Evolutionary conservation across 2,113 vertebrate species (phyloP).

Genomic region (Spilogale gracilis): DNA sequence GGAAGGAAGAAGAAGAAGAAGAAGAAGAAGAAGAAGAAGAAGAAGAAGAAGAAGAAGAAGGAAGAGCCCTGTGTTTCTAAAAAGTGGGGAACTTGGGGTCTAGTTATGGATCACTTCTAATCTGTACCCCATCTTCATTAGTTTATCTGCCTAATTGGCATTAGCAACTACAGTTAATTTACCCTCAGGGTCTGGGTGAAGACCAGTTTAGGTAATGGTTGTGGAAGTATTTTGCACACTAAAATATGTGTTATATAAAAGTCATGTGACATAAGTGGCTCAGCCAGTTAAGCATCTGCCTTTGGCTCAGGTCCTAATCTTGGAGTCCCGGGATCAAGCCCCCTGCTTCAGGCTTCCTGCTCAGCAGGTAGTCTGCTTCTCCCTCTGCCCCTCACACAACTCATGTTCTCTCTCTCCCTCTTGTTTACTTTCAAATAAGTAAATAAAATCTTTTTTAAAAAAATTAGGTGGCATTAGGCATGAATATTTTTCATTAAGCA

Average conservation of each 20-base stretch:
- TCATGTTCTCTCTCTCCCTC: neutral
- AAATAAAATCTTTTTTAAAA: neutral
- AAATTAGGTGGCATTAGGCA: neutral
- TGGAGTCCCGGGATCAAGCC: neutral
- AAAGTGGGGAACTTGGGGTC: neutral
- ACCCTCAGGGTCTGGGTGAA: neutral
- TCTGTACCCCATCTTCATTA: neutral
- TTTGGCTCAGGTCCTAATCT: neutral
- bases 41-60: no score
- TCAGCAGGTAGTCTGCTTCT: neutral
- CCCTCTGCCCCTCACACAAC: neutral
- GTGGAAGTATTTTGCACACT: neutral
- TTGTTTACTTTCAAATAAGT: neutral
- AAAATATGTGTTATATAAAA: slow-evolving; percentile 2
- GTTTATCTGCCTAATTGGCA: neutral
- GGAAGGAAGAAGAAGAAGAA: no score
- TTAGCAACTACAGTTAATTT: slow-evolving; percentile 19
- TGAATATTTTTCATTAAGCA: neutral
- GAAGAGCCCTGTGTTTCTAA: neutral
- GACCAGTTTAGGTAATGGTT: neutral
- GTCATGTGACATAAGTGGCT: neutral
- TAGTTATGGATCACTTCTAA: neutral
- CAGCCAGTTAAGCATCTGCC: neutral
- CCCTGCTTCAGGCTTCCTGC: neutral
- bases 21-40: no score